Evolutionary conservation across 2,888 invertebrate genomes (phyloP), one percentile per base, ranked within the genome.

Genomic region (Venusia cambrica): DNA sequence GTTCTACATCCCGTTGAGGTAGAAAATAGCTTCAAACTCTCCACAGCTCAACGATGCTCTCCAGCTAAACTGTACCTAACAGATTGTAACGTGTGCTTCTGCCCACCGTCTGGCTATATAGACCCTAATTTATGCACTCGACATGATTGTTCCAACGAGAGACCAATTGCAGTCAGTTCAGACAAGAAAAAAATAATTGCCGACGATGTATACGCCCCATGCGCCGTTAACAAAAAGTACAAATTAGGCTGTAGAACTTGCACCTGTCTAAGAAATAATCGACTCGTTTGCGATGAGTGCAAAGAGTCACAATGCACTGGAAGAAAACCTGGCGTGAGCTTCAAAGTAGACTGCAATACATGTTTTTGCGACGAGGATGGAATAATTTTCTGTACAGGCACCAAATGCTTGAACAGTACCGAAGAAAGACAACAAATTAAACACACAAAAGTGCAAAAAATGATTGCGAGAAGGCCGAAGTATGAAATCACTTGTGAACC

Each of bases 201-300:
- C n/a, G 31, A 46, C 5, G 80, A 78, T 43, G 40, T 79, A 0
- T 84, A 80, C 22, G 75, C 75, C 0, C 45, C 58, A 5, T 90
- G 90, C 34, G 51, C 62, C 7, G 57, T 70, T 0, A 66, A 74
- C 20, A 64, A 65, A 5, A 62, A 62, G 41, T 89, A 89, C 46
- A 69, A 66, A 38, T 45, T 88, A 4, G 89, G 88, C 10, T 89
- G 90, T 52, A 88, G 85, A 58, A 74, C 65, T 1, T 90, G 90
- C 48, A 57, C 62, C 5, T 90, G 90, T 47, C 49, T 79, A 15
- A 55, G 71, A 58, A 67, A 87, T 64, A 76, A 87, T 51, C 64
- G 88, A 61, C 54, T 89, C n/a, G 32, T 73, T 39, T 85, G 85
- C 28, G 62, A 57, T 7, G 62, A 72, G 5, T 89, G 89, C 50